Evolutionary conservation across 1,140 invertebrate species (phyloP), one percentile per base, ranked within the genome.

Genomic region (Fopius arisanus): DNA sequence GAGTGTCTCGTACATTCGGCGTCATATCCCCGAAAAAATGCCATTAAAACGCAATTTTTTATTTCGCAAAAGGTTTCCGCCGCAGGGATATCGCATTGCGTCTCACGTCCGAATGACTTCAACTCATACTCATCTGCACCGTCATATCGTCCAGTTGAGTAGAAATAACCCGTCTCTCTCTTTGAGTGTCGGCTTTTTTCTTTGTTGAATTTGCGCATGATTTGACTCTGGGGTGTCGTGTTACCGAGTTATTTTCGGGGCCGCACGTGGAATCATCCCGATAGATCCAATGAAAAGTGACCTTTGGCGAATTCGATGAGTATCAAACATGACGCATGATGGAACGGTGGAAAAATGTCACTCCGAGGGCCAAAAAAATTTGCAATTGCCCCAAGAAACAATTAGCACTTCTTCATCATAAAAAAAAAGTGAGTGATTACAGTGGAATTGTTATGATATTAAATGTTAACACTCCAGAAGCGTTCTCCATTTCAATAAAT

Each of bases 61-160:
- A 65, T 28, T 65, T 54, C 29, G 69, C 67, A 16, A 54, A 23
- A 9, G 19, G 28, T 28, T 40, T 31, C 16, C 75, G 80, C 82
- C 81, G 80, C 83, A 88, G 81, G 78, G 79, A 79, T 86, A 87
- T 88, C 86, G 79, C 80, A 80, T 88, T 88, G 79, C 85, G 65
- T 79, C 79, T 80, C 78, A 87, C 83, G 84, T 85, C 81, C 69
- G 76, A 81, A 79, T 80, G 79, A 81, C 80, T 84, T 12, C 84
- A 82, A 74, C 81, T 78, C 78, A 78, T 74, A 69, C 59, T 74
- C 73, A 54, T 80, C 76, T 66, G 72, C 28, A 70, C 66, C 68
- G 77, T 75, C 76, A 75, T 78, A 82, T 73, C 70, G 71, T 76
- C 84, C 79, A 81, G 6, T 19, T 23, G 23, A 28, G 41, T 41